A percentile compares a stretch with the other conserved stretches of the same genome.
Conservation (phyloP, 2,888 invertebrate species). For the Matsumyia berberina region DNA sequence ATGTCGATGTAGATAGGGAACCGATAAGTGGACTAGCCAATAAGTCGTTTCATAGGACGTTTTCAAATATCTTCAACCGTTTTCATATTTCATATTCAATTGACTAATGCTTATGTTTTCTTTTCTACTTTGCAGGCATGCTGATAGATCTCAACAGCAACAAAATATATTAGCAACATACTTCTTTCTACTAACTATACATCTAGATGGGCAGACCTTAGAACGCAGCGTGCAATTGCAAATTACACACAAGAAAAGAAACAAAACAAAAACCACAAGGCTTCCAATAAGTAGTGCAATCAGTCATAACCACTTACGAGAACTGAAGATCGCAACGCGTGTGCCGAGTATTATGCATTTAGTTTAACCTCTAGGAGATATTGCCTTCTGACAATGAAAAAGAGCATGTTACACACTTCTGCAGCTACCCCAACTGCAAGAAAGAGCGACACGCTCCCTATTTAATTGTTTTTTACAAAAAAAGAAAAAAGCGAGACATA, state of each 20-base stretch:
- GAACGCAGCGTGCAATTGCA: conserved; percentile 50
- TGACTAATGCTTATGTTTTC: background rate
- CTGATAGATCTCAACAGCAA: conserved; percentile 66
- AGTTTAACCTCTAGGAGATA: conserved; percentile 48
- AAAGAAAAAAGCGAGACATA: conserved; percentile 34
- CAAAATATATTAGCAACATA: conserved; percentile 52
- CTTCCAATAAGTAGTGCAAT: conserved; percentile 75
- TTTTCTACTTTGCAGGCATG: conserved; percentile 57
- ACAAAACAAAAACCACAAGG: conserved; percentile 45
- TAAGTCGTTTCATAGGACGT: too few species aligned
- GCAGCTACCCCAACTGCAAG: conserved; percentile 49
- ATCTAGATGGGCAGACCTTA: conserved; percentile 65
- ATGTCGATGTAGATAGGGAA: too few species aligned
- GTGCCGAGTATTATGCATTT: conserved; percentile 66
- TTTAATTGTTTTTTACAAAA: conserved; percentile 26
- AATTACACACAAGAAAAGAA: conserved; percentile 12
- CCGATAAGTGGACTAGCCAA: too few species aligned
- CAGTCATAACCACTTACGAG: conserved; percentile 64
- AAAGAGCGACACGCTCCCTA: conserved; percentile 30
- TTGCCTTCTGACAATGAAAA: conserved; percentile 55
- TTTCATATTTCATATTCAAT: background rate
- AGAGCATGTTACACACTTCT: conserved; percentile 32
- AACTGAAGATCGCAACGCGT: conserved; percentile 71
- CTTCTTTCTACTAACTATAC: conserved; percentile 50
- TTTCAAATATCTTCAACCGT: too few species aligned